phyloP scores from a whole-genome alignment of 2,113 vertebrate species.

The Pomatostomus ruficeps region DNA sequence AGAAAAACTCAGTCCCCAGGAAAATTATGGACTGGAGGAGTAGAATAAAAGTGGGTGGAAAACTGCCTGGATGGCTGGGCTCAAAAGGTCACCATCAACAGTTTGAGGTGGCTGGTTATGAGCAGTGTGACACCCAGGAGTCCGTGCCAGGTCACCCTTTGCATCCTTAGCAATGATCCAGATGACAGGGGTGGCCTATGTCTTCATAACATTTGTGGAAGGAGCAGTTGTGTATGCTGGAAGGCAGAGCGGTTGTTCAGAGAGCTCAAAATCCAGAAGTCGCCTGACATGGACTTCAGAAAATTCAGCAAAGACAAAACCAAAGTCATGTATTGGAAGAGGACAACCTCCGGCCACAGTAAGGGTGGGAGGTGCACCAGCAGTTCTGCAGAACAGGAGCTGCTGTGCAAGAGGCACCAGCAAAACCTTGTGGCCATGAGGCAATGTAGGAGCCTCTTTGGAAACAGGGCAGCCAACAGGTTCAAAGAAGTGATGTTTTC shows the following conservation, averaged over 20 bases:
- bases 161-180: neutral
- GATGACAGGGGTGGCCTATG: fast-evolving
- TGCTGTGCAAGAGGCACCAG: neutral
- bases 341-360: neutral
- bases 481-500: neutral
- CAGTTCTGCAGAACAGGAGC: neutral
- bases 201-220: neutral
- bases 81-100: neutral
- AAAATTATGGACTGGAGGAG: neutral
- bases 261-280: neutral
- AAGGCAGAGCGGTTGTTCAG: neutral
- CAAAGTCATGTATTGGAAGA: neutral
- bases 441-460: neutral
- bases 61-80: fast-evolving
- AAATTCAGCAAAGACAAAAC: neutral
- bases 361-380: neutral
- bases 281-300: neutral
- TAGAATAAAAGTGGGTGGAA: neutral
- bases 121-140: neutral
- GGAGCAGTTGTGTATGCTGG: neutral
- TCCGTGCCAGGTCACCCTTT: neutral
- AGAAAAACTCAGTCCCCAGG: neutral
- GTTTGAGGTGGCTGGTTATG: neutral
- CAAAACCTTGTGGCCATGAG: neutral
- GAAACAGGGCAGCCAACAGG: fast-evolving